These are phyloP conservation scores for Puma concolor DNA, from an alignment of 2,113 vertebrate species.

Conservation along the genomic window DNA sequence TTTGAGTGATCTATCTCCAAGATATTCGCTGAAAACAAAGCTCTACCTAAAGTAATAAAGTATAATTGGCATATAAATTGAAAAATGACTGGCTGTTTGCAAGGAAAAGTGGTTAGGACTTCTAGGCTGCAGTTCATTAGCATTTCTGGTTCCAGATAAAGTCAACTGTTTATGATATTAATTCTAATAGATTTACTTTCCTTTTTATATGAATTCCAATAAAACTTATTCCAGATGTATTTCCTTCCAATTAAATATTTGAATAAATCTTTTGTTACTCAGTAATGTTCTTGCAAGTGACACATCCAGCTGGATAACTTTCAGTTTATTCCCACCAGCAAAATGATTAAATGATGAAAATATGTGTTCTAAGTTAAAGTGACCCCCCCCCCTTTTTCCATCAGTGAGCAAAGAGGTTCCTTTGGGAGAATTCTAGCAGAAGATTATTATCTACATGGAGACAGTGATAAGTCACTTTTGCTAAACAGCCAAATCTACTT, in stretches of 20 bases:
- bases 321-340: constrained; percentile 51
- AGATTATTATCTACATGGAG: not conserved
- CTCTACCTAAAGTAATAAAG: constrained; percentile 43
- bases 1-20: constrained; percentile 2
- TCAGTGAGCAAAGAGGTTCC: constrained; percentile 45
- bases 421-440: constrained; percentile 49
- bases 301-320: constrained; percentile 36
- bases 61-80: not conserved
- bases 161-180: constrained; percentile 49
- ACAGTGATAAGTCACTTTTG: not conserved
- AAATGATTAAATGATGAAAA: constrained; percentile 64
- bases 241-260: constrained; percentile 70
- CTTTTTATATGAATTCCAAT: constrained; percentile 67
- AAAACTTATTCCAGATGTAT: constrained; percentile 74
- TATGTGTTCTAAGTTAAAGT: constrained; percentile 47
- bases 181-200: constrained; percentile 59
- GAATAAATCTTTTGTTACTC: constrained; percentile 68
- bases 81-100: not conserved
- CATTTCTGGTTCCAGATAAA: constrained; percentile 66
- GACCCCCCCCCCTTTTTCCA: not conserved
- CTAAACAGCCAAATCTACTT: constrained; percentile 6
- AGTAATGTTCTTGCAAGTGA: constrained; percentile 48
- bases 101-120: not conserved
- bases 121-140: not conserved
- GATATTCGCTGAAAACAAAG: constrained; percentile 35